These are phyloP conservation scores for Artibeus jamaicensis DNA, from an alignment of 2,797 vertebrate genomes.

Conservation along the genomic window DNA sequence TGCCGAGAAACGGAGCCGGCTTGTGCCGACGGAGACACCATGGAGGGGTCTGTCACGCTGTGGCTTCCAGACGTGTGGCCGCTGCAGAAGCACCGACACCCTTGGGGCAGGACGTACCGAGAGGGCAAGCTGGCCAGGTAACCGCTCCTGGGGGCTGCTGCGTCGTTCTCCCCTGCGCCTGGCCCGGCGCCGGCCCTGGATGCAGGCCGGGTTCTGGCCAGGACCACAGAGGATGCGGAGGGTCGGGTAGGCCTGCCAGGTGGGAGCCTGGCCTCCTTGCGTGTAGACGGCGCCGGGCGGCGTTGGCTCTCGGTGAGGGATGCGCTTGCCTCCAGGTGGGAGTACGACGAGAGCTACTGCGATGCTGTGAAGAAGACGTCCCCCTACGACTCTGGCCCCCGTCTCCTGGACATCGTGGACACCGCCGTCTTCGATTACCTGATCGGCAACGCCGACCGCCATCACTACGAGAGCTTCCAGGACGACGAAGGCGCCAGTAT, in stretches of 20 bases:
- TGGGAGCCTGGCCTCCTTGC: neutral
- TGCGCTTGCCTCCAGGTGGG: slow-evolving; percentile 88
- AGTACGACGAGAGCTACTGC: slow-evolving; percentile 98
- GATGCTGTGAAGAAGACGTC: slow-evolving; percentile 98
- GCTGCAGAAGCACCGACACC: slow-evolving; percentile 97
- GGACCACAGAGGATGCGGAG: neutral
- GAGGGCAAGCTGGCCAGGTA: slow-evolving; percentile 98
- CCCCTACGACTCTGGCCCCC: slow-evolving; percentile 94
- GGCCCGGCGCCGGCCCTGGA: neutral
- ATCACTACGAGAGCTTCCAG: slow-evolving; percentile 99
- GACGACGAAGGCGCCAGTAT: slow-evolving; percentile 98
- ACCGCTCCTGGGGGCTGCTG: neutral
- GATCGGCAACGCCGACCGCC: slow-evolving; percentile 97
- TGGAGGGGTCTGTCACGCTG: slow-evolving; percentile 96
- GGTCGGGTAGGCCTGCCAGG: neutral
- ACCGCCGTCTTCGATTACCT: slow-evolving; percentile 96
- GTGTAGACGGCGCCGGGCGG: neutral
- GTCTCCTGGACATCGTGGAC: slow-evolving; percentile 96
- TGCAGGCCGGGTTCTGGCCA: neutral
- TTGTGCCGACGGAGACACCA: slow-evolving; percentile 92
- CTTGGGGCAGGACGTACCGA: slow-evolving; percentile 97
- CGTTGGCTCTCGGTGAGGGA: neutral
- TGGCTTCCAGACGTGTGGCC: slow-evolving; percentile 99
- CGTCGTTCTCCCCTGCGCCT: neutral
- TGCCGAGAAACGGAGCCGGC: slow-evolving; percentile 98